These are phyloP conservation scores for Natator depressus DNA, from an alignment of 2,113 vertebrate species.

Conservation along the genomic window DNA sequence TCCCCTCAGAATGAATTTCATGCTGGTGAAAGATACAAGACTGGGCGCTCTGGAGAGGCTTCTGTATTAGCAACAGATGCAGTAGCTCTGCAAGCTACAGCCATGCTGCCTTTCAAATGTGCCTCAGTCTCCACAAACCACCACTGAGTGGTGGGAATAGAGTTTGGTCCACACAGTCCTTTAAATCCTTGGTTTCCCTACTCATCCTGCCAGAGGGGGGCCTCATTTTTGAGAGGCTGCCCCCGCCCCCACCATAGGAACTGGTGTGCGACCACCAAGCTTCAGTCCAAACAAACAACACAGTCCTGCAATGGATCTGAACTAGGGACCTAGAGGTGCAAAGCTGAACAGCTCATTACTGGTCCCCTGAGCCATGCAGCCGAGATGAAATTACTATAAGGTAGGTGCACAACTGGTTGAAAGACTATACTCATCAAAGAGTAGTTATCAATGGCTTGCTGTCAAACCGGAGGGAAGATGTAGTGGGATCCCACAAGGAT, in stretches of 20 bases:
- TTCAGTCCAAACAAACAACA: neutral
- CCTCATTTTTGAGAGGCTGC: neutral
- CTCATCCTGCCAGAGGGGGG: neutral
- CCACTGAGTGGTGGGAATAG: neutral
- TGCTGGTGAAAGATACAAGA: neutral
- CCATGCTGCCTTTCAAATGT: neutral
- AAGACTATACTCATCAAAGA: neutral
- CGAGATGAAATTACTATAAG: neutral
- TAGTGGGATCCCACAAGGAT: too few relatives aligned
- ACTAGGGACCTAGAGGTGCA: neutral
- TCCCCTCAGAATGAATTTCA: neutral
- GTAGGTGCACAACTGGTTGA: neutral
- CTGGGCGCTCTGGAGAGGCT: neutral
- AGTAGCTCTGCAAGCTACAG: neutral
- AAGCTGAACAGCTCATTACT: neutral
- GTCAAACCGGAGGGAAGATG: too few relatives aligned
- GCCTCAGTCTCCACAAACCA: neutral
- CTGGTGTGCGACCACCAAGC: neutral
- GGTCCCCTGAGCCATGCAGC: neutral
- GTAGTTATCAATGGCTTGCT: too few relatives aligned
- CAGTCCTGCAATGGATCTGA: neutral
- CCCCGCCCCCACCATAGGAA: neutral
- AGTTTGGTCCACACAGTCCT: neutral
- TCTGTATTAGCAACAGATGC: neutral
- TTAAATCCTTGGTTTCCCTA: neutral